Conservation (phyloP, 2,797 vertebrate species). For the Coendou prehensilis region DNA sequence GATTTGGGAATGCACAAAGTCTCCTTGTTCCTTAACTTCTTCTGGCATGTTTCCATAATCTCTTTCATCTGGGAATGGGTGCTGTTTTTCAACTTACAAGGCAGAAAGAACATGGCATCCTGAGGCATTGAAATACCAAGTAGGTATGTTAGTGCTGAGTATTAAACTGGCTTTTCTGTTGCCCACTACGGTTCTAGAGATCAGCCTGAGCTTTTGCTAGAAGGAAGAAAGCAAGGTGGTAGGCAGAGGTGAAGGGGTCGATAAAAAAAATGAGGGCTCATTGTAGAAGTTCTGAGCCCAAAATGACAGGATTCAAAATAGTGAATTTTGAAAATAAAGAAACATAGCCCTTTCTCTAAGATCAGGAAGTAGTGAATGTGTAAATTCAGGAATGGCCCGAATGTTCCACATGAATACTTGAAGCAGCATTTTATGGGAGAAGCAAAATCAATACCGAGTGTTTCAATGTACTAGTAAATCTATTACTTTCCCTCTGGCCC, state of each 20-base stretch:
- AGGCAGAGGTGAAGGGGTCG: background rate
- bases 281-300: background rate
- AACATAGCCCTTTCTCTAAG: background rate
- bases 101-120: background rate
- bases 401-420: background rate
- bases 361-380: background rate
- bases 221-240: background rate
- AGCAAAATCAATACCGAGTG: background rate
- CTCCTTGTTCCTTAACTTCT: background rate
- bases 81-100: background rate
- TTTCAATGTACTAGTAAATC: background rate
- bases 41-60: background rate
- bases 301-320: background rate
- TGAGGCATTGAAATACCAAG: background rate
- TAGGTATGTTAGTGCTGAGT: background rate
- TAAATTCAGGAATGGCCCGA: background rate
- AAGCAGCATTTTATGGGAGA: background rate
- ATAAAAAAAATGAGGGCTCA: background rate
- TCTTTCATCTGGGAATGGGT: background rate
- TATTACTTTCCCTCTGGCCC: background rate
- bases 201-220: background rate
- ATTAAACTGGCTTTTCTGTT: background rate
- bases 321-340: slow-evolving; percentile 3
- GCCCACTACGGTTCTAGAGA: background rate
- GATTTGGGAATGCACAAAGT: background rate